Base-by-base conservation (phyloP, 1,140 invertebrate genomes). In the Euura lappo region DNA sequence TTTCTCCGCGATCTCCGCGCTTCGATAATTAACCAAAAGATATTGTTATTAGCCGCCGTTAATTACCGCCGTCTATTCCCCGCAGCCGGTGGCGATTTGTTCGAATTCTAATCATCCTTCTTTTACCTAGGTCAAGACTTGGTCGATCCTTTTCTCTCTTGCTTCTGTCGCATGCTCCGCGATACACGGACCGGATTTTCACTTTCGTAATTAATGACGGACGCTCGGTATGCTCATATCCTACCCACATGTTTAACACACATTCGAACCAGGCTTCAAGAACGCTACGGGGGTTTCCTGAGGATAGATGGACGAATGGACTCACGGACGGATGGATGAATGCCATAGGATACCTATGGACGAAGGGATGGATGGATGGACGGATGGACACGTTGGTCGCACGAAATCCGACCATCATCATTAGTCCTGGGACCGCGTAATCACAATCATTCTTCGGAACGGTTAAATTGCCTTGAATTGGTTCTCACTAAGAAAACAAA, bases 1-100 rank as follows among this genome's bases (percentile, higher is more conserved):
- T 73, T 77, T 77, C 75, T 77, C 75, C 70, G 51, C 51, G 51
- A 60, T 60, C 51, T 60, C 51, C 51, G 28, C 28, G 51, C 51
- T 60, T n/a, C 51, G 51, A n/a, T 60, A 60, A 60, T 60, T 60
- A 60, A 6, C 51, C 51, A n/a, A 60, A n/a, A 60, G 51, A 60
- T 60, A 60, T 60, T 60, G 51, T 60, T 60, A 60, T 60, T 60
- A 60, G 51, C 13, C 51, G 51, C 13, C 51, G 51, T 74, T 74
- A 74, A 74, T 68, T 71, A 69, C 67, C 70, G 68, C 66, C 69
- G 64, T 74, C 28, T 43, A 46, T 67, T 68, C 68, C 47, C 64
- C 13, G 68, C 13, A 43, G 45, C 5, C n/a, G 67, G 65, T 65
- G 68, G 68, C 45, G 11, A 64, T n/a, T 68, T 69, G n/a, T 73